Conservation (phyloP, 2,113 vertebrate species). For the Polyodon spathula region DNA sequence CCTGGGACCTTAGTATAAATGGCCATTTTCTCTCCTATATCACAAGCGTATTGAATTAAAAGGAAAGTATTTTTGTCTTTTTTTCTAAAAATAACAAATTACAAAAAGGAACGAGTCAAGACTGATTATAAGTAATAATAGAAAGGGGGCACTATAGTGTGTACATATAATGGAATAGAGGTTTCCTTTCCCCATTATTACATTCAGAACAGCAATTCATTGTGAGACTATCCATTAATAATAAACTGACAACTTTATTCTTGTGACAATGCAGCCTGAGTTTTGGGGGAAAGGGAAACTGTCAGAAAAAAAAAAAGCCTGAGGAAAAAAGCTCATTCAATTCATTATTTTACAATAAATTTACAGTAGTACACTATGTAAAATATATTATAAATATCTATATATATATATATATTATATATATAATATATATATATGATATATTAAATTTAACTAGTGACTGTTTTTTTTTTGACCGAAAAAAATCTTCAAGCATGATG, state of each 20-base stretch:
- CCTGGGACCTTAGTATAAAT: constrained; percentile 49
- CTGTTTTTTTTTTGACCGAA: too few relatives aligned
- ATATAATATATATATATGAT: too few relatives aligned
- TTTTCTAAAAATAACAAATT: too few relatives aligned
- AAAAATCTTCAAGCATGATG: constrained; percentile 97
- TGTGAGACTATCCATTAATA: constrained; percentile 55
- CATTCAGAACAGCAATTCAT: constrained; percentile 75
- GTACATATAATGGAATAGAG: constrained; percentile 49
- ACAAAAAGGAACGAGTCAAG: constrained; percentile 46
- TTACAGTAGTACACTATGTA: constrained; percentile 81
- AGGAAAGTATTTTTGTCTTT: constrained; percentile 41
- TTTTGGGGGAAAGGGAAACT: constrained; percentile 72
- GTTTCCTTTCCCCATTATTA: constrained; percentile 71
- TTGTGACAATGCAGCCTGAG: constrained; percentile 83
- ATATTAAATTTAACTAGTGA: too few relatives aligned
- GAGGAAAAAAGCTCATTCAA: constrained; percentile 79
- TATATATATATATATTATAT: too few relatives aligned
- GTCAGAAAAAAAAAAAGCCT: constrained; percentile 73
- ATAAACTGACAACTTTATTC: constrained; percentile 61
- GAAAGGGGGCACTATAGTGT: constrained; percentile 45
- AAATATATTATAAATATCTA: too few relatives aligned
- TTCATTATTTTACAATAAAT: constrained; percentile 93
- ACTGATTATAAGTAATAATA: constrained; percentile 47
- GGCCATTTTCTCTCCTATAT: constrained; percentile 35
- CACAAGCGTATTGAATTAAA: constrained; percentile 36